Evolutionary conservation across 1,140 invertebrate genomes (phyloP), one percentile per base, ranked within the genome.

Genomic region (Brachystomella parvula): DNA sequence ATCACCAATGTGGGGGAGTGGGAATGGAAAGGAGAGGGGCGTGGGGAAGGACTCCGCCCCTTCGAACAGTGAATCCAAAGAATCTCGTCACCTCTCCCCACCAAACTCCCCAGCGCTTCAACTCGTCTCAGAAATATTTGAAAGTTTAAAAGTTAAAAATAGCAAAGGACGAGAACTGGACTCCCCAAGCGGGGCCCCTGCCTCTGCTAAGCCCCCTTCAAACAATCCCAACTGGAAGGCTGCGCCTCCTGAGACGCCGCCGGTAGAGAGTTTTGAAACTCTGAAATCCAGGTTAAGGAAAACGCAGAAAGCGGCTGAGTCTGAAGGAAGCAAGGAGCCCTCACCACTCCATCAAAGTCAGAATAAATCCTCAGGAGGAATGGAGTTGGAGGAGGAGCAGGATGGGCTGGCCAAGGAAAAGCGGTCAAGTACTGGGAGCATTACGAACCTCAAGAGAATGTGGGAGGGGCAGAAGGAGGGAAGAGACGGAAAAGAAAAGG

Each of bases 381-480:
- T 77, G 75, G 71, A 64, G 63, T 56, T 67, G 59, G 62, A 75
- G 62, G 67, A 76, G 74, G n/a, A n/a, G 21, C 64, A 64, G 31
- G 65, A 73, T 65, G 86, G 87, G n/a, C 86, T 88, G 65, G 81
- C 79, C 2, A 88, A 90, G 64, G 89, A 92, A 74, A 94, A 94
- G 76, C 81, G 91, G n/a, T 86, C 89, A 59, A 94, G 90, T 76
- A 93, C 90, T 33, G 91, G 92, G 60, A 93, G 90, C 78, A 94
- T 96, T 75, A 92, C 86, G 76, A 94, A 89, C 76, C 81, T 95
- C 69, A 94, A 94, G 76, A 92, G 92, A 78, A 78, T 95, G 29
- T 95, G 92, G 92, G 92, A 93, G 79, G 76, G 32, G 64, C 76
- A 61, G 57, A 59, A 59, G 57, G 57, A 53, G 24, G 6, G 12